phyloP scores from a whole-genome alignment of 2,888 invertebrate species.

The Mantis religiosa region DNA sequence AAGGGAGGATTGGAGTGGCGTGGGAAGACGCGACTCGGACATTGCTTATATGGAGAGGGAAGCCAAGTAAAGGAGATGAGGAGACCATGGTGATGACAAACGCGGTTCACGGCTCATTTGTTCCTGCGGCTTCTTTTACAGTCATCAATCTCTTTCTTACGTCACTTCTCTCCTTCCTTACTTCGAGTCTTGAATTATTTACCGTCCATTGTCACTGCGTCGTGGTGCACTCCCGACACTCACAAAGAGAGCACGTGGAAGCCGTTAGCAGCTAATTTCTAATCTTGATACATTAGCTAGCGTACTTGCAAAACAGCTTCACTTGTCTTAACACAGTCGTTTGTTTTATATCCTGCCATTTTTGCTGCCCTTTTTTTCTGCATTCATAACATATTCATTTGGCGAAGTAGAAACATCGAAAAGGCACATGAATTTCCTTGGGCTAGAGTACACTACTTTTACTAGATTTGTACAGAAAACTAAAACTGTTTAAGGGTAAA shows the following conservation, averaged over 20 bases:
- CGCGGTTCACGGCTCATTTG: conserved; percentile 26
- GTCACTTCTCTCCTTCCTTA: neutral
- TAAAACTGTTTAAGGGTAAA: no score
- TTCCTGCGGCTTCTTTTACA: conserved; percentile 18
- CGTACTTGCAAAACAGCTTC: neutral
- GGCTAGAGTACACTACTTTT: no score
- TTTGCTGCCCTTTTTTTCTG: no score
- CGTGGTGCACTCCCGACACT: neutral
- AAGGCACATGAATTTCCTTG: no score
- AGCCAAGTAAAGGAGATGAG: conserved; percentile 4
- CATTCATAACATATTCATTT: no score
- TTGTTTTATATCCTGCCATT: no score
- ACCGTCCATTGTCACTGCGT: neutral
- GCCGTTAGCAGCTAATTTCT: neutral
- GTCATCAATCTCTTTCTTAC: conserved; percentile 17
- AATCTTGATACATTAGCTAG: neutral
- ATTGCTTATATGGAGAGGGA: neutral
- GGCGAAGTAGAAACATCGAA: no score
- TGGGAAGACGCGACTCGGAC: neutral
- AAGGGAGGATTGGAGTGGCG: neutral
- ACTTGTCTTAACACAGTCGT: neutral
- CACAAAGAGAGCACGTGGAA: neutral
- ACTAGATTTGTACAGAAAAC: no score
- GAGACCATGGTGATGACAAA: conserved; percentile 22
- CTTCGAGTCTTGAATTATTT: neutral